Evolutionary conservation across 2,113 vertebrate species (phyloP).

Genomic region (Clupea harengus): DNA sequence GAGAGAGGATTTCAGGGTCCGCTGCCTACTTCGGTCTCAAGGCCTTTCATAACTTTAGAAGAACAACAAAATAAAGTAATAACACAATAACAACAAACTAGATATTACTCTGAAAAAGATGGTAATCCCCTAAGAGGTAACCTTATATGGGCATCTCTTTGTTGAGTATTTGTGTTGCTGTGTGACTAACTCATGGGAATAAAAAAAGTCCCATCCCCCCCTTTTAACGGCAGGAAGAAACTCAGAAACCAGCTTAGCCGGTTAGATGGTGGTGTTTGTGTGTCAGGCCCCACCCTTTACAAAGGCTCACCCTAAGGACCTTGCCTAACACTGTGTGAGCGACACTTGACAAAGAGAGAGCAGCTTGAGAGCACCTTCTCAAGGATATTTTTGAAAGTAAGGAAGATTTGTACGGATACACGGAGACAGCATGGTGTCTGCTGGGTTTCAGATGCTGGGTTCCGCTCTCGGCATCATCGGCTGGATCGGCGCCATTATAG

Average conservation of each 20-base stretch:
- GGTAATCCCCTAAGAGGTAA: background rate
- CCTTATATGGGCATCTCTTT: background rate
- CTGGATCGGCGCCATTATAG: constrained; percentile 71
- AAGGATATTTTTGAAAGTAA: background rate
- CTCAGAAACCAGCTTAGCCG: constrained; percentile 37
- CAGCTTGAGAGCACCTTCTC: background rate
- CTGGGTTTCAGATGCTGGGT: constrained; percentile 72
- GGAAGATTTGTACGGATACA: background rate
- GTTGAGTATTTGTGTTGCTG: background rate
- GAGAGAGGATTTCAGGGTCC: too few species aligned
- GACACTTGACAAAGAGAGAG: background rate
- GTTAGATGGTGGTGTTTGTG: constrained; percentile 29
- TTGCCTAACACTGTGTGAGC: constrained; percentile 13
- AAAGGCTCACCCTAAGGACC: constrained; percentile 18
- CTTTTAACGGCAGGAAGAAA: constrained; percentile 16
- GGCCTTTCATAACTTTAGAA: too few species aligned
- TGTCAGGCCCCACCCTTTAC: constrained; percentile 35
- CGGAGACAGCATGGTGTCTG: constrained; percentile 65
- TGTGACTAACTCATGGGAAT: background rate
- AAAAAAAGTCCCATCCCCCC: background rate
- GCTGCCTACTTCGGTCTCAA: too few species aligned
- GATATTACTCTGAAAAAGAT: background rate
- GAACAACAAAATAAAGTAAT: too few species aligned
- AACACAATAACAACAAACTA: background rate
- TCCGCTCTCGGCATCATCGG: constrained; percentile 65